These are phyloP conservation scores for Arge pagana DNA, from an alignment of 2,888 invertebrate species.

Conservation along the genomic window DNA sequence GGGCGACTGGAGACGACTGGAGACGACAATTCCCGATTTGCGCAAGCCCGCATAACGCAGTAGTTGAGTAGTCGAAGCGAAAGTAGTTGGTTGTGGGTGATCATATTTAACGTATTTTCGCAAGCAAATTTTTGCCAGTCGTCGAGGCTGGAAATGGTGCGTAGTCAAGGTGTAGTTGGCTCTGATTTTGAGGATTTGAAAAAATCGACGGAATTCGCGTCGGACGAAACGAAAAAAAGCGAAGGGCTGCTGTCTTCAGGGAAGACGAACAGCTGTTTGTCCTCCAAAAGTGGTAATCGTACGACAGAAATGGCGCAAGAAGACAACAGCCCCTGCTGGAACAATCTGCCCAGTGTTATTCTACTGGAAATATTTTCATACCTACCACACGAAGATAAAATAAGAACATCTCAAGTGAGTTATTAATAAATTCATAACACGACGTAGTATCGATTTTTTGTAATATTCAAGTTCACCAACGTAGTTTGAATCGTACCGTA, in stretches of 20 bases:
- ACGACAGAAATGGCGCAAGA: conserved; percentile 47
- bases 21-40: no score
- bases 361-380: conserved; percentile 58
- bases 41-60: no score
- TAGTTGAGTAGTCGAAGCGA: no score
- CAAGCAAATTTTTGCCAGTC: conserved; percentile 6
- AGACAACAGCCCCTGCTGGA: conserved; percentile 50
- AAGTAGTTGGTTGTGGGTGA: no score
- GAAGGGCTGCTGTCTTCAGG: conserved; percentile 41
- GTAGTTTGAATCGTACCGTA: no score
- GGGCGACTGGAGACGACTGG: no score
- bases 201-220: conserved; percentile 11
- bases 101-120: no score
- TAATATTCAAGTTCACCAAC: no score
- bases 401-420: conserved; percentile 53
- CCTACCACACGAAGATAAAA: conserved; percentile 49
- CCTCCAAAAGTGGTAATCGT: conserved; percentile 36
- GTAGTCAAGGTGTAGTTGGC: conserved; percentile 30
- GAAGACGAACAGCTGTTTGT: conserved; percentile 49
- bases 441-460: no score
- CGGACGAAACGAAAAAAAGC: conserved; percentile 31
- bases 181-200: conserved; percentile 24
- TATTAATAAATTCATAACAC: not conserved
- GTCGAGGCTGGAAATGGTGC: conserved; percentile 35
- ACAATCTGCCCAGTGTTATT: conserved; percentile 57